Evolutionary conservation across 2,888 invertebrate species (phyloP), one percentile per base, ranked within the genome.

Genomic region (Lepidocyrtinus sp.): DNA sequence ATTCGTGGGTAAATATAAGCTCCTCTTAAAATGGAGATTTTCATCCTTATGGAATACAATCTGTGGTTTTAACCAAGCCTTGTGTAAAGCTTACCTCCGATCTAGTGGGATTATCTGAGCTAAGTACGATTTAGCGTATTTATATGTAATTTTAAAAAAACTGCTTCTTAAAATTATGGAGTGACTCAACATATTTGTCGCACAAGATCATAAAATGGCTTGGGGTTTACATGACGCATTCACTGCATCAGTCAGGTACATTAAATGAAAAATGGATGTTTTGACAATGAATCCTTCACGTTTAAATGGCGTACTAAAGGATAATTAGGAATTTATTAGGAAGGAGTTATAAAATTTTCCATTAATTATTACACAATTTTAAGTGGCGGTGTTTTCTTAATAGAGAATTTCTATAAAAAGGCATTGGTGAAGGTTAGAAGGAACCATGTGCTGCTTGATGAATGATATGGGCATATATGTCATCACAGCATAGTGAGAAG

Each of bases 211-310:
- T n/a, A n/a, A n/a, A n/a, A n/a, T n/a, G n/a, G n/a, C n/a, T n/a
- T n/a, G n/a, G n/a, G n/a, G n/a, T n/a, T n/a, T n/a, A n/a, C n/a
- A n/a, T n/a, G 36, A 36, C 12, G 36, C 5, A 36, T 36, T 36
- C 12, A 36, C 5, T 36, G 36, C 12, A 36, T 36, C 36, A 5
- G 5, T 36, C 12, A 36, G 36, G 36, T 36, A 36, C 36, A 7
- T 36, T 12, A 36, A 36, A 5, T 36, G 5, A 55, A 69, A 55
- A 61, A 71, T 71, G 61, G 21, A 12, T 71, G 45, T 71, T 71
- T 26, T 71, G 71, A 71, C 71, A 71, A 61, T 71, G 71, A 71
- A 62, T 62, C 71, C 27, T 59, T 71, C 71, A 62, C 61, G 61
- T 7, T n/a, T 36, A 36, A 36, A 36, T 36, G 36, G 36, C 36